Evolutionary conservation across 2,113 vertebrate species (phyloP).

Genomic region (Dicaeum eximium): DNA sequence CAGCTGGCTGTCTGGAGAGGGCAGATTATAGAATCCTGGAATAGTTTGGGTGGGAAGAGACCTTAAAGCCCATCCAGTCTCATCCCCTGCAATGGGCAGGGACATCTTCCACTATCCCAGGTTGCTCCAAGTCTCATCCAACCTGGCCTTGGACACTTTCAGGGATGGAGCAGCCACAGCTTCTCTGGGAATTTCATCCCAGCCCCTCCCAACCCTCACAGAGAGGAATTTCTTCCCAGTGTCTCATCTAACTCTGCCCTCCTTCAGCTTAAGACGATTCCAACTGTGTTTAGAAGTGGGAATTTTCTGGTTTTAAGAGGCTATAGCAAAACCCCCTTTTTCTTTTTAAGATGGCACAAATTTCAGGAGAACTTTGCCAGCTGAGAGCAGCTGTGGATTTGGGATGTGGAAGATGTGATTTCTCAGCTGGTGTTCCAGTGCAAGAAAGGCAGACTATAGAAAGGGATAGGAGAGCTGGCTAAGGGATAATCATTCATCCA

Average conservation of each 20-base stretch:
- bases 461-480: neutral
- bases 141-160: neutral
- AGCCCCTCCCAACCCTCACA: neutral
- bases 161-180: neutral
- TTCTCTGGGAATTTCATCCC: neutral
- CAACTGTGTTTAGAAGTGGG: neutral
- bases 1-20: neutral
- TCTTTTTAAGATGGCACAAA: neutral
- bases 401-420: neutral
- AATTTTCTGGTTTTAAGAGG: neutral
- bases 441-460: neutral
- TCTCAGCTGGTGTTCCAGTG: neutral
- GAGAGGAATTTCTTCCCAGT: neutral
- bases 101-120: neutral
- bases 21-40: neutral
- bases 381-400: neutral
- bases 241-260: neutral
- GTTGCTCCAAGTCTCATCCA: neutral
- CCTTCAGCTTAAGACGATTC: neutral
- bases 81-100: neutral
- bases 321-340: rapidly evolving
- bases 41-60: neutral
- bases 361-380: neutral
- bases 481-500: neutral
- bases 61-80: neutral